Evolutionary conservation across 2,797 vertebrate species (phyloP).

Genomic region (Nyctibius grandis): DNA sequence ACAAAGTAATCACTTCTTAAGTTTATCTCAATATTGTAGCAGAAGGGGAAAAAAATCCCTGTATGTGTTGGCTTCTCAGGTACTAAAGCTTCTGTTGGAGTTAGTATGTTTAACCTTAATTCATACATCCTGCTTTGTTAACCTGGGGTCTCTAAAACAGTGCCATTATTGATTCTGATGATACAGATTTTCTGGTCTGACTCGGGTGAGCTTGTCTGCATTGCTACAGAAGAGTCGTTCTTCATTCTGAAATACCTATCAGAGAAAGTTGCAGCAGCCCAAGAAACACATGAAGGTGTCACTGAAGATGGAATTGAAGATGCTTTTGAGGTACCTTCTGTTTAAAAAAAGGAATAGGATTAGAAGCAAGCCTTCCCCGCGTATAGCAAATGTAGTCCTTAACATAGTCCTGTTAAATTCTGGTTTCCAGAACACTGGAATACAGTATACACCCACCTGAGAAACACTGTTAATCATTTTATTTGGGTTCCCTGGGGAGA

Average conservation of each 20-base stretch:
- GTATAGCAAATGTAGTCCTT: not conserved
- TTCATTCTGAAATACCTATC: constrained; percentile 96
- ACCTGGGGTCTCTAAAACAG: not conserved
- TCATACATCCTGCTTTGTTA: not conserved
- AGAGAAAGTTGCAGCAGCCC: constrained; percentile 93
- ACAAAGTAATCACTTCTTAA: not conserved
- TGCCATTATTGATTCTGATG: not conserved
- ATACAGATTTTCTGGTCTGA: constrained; percentile 98
- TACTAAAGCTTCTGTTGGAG: not conserved
- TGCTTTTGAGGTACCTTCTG: constrained; percentile 88
- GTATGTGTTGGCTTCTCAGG: not conserved
- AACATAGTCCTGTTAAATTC: not conserved
- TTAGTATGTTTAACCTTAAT: not conserved
- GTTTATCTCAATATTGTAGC: not conserved
- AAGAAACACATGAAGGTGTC: constrained; percentile 94
- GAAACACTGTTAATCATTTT: not conserved
- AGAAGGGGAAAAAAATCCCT: not conserved
- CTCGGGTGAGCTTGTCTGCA: constrained; percentile 96
- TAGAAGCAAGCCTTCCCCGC: not conserved
- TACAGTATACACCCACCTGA: not conserved
- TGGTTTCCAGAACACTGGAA: not conserved
- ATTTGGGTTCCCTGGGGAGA: not conserved
- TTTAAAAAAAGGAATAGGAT: not conserved
- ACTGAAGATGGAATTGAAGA: constrained; percentile 99
- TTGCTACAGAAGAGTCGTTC: constrained; percentile 98